Evolutionary conservation across 2,797 vertebrate species (phyloP).

Genomic region (Oceanodroma leucorhoa): DNA sequence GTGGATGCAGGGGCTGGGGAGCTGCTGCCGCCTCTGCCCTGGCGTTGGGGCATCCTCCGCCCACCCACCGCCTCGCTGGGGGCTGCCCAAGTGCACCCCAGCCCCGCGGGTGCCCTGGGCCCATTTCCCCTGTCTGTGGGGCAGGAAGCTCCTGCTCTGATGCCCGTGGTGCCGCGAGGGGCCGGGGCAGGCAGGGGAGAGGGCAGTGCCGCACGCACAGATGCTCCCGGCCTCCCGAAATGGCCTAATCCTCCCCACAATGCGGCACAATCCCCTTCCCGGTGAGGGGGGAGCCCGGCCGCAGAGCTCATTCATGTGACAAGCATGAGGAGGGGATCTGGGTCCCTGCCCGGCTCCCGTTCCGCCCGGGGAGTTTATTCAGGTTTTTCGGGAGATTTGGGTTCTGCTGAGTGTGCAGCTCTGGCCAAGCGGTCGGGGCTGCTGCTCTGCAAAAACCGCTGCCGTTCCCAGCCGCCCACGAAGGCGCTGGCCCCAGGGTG

Average conservation of each 20-base stretch:
- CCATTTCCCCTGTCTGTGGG: background rate
- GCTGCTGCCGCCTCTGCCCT: background rate
- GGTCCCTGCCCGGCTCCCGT: background rate
- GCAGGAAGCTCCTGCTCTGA: accelerated
- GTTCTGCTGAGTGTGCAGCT: conserved; percentile 52
- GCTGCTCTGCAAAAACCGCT: conserved; percentile 15
- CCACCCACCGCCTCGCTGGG: accelerated
- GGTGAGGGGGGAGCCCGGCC: background rate
- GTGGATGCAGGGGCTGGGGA: background rate
- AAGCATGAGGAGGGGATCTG: conserved; percentile 55
- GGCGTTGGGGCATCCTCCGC: background rate
- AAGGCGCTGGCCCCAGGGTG: background rate
- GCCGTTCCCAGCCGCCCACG: background rate
- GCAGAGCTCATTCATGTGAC: conserved; percentile 64
- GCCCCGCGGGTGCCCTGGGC: accelerated
- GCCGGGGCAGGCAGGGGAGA: background rate
- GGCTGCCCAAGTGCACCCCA: background rate
- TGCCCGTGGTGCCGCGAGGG: accelerated
- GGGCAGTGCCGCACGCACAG: background rate
- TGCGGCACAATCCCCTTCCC: conserved; percentile 32
- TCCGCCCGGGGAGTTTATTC: background rate
- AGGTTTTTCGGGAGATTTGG: conserved; percentile 6
- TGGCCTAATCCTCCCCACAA: conserved; percentile 59
- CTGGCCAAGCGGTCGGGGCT: background rate
- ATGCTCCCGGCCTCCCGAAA: background rate